Evolutionary conservation across 1,140 invertebrate genomes (phyloP), one percentile per base, ranked within the genome.

Genomic region (Argopecten irradians): DNA sequence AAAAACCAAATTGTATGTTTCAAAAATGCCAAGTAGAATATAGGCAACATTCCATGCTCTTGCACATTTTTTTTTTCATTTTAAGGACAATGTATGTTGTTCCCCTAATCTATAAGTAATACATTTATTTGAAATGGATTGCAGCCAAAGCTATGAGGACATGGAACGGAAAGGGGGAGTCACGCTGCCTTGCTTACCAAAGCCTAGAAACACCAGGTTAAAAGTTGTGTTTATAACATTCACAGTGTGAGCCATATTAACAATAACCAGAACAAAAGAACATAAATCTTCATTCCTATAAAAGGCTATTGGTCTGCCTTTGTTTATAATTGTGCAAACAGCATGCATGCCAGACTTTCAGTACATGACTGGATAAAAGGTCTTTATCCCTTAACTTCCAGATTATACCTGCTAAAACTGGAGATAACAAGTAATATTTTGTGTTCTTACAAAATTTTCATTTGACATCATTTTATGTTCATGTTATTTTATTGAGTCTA

Each of bases 181-280:
- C 55, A 71, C 55, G 22, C n/a, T 71, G 55, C 55, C 55, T 71
- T 28, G 55, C 55, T 71, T 71, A 71, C 55, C 55, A n/a, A 71
- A 71, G 55, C 55, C 55, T 71, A 71, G 55, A 71, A 71, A 71
- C n/a, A 28, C 14, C 55, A 71, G 55, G 55, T 71, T 71, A 71
- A 71, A 71, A 71, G 55, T 71, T 71, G 55, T 71, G 55, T 16
- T n/a, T 3, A 46, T 71, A 71, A 71, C 55, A 71, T 71, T 71
- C 55, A 71, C 55, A 28, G 55, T 71, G 55, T 71, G 55, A 71
- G 8, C n/a, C 55, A n/a, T 71, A 71, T 71, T 71, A 71, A 71
- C 55, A 71, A 71, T 71, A 71, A 71, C 55, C 55, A 71, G 55
- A 71, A n/a, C 28, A 28, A 22, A 22, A 71, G 55, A 71, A 71